Base-by-base conservation (phyloP, 2,797 vertebrate species). In the Stomatorhinus walkeri region DNA sequence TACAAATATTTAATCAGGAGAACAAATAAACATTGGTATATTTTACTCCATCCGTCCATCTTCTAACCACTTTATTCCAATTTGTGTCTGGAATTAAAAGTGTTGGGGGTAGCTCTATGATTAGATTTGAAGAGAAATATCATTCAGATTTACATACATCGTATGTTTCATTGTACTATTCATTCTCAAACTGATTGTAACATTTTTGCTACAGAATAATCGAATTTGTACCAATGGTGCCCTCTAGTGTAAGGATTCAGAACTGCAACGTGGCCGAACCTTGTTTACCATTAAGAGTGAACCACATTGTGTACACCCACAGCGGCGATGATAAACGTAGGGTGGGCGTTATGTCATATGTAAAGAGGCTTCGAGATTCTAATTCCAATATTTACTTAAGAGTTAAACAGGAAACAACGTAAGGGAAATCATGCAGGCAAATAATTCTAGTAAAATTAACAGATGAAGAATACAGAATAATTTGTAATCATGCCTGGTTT, bases 211-310 rank as follows among this genome's bases (percentile, higher is more conserved):
- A 88, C 24, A 36, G 10, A 28, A 14, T 51, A 24, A 68, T 68
- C 16, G 48, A 89, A 56, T 72, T 76, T 76, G 61, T 51, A 54
- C 16, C 84, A 87, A 87, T n/a, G 36, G 32, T 52, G 61, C 88
- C 88, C 84, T 56, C 88, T 89, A 49, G 84, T 89, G 88, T 87
- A 16, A 43, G 19, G 4, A 86, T 76, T 40, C 6, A 22, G 61
- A 64, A 68, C 56, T 22, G 79, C 46, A 49, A 49, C 19, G 43
- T 9, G 46, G 79, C 49, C 79, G n/a, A 84, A 10, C 40, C 79
- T 84, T 49, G 79, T 43, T 83, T 43, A 16, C 36, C 19, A 43
- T 12, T 48, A n/a, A 48, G 0, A 16, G 76, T 48, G n/a, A 49
- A 10, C 2, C 79, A 84, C 43, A 49, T 49, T 14, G 40, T 10